Evolutionary conservation across 2,113 vertebrate genomes (phyloP), one percentile per base, ranked within the genome.

Genomic region (Empidonax traillii): DNA sequence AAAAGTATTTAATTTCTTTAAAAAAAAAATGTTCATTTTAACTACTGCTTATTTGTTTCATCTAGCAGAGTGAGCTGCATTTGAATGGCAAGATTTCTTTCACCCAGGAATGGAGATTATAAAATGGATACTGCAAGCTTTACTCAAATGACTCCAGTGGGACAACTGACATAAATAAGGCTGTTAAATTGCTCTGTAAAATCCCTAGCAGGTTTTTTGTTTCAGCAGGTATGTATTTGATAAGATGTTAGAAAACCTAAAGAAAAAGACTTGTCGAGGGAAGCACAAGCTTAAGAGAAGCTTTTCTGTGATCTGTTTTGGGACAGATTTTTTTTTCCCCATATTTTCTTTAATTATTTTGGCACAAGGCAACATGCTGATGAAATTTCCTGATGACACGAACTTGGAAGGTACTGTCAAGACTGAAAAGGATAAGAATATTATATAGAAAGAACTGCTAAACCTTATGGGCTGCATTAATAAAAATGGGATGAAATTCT

Each of bases 321-420:
- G 61, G 91, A 63, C 27, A 77, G 33, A 13, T 16, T 69, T 86
- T 90, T 87, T 73, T 53, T 9, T n/a, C 10, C 14, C 8, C 18
- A 85, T 10, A 12, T 85, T 88, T 90, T 91, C 75, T 73, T 79
- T 83, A 90, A 91, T 93, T 85, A 73, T 82, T 90, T 88, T 94
- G 79, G 72, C 83, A 94, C 61, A 51, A 67, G 44, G 39, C 44
- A 85, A 86, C 61, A 41, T 3, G 39, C 49, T 63, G 67, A 88
- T 72, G 41, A 90, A 94, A 87, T 41, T 82, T 95, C 79, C 82
- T 90, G 55, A 53, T 55, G 72, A 84, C 72, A 74, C 49, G n/a
- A 88, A 90, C n/a, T 59, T 90, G 63, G 79, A 84, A 74, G 19
- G 63, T 43, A 85, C 23, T 53, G 39, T 55, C 25, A 74, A 85